Conservation (phyloP, 2,797 vertebrate genomes). For the Artibeus lituratus region DNA sequence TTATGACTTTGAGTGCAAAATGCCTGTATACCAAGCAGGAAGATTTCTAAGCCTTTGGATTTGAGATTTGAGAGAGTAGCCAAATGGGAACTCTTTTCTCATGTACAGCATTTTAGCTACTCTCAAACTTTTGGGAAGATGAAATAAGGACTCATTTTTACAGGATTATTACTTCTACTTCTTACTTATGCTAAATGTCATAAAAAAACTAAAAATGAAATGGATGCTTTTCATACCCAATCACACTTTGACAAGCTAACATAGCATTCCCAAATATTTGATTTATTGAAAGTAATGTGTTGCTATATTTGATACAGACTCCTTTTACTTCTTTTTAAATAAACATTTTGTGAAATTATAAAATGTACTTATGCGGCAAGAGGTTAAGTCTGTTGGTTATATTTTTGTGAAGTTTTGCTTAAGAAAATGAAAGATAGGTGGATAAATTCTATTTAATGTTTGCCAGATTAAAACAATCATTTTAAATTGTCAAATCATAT, state of each 20-base stretch:
- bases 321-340: not conserved
- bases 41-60: not conserved
- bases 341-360: not conserved
- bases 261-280: constrained; percentile 9
- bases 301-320: not conserved
- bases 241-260: not conserved
- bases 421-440: not conserved
- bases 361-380: not conserved
- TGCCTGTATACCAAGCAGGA: not conserved
- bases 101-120: not conserved
- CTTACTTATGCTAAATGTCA: constrained; percentile 53
- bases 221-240: not conserved
- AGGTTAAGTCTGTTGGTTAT: not conserved
- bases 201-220: constrained; percentile 52
- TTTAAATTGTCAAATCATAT: not conserved
- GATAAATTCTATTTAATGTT: not conserved
- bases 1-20: not conserved
- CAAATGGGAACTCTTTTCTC: not conserved
- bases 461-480: not conserved
- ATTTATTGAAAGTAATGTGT: not conserved
- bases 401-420: not conserved
- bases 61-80: not conserved
- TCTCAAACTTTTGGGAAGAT: constrained; percentile 39
- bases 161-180: constrained; percentile 14
- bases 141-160: constrained; percentile 52